Evolutionary conservation across 2,888 invertebrate genomes (phyloP).

Genomic region (Podotricha telesiphe): DNA sequence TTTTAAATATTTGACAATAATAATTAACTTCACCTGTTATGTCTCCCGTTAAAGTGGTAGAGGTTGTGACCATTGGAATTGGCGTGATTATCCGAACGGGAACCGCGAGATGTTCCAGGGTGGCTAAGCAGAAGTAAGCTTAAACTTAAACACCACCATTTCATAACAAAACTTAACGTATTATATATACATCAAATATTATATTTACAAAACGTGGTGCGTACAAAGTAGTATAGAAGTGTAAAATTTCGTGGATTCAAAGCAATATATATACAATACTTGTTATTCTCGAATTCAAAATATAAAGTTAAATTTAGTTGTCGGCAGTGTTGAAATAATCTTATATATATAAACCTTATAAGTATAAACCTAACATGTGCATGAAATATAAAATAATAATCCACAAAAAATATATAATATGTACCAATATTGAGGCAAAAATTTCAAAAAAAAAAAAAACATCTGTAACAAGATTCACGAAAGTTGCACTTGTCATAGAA

Average conservation of each 20-base stretch:
- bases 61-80: conserved; percentile 11
- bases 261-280: neutral
- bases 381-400: neutral
- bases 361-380: neutral
- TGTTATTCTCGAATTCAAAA: neutral
- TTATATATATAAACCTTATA: neutral
- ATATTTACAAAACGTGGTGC: neutral
- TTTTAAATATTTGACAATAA: neutral
- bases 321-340: neutral
- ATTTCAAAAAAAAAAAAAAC: neutral
- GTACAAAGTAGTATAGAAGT: neutral
- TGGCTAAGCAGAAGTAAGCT: conserved; percentile 6
- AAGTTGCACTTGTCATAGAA: neutral
- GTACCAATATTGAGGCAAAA: neutral
- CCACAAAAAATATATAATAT: neutral
- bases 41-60: conserved; percentile 9
- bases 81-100: neutral
- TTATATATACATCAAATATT: neutral
- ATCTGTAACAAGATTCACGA: neutral
- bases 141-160: neutral
- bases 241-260: neutral
- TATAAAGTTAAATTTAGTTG: neutral
- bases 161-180: neutral
- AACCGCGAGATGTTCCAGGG: neutral
- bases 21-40: neutral